These are phyloP conservation scores for Dipodomys spectabilis DNA, from an alignment of 2,113 vertebrate genomes.

Conservation along the genomic window DNA sequence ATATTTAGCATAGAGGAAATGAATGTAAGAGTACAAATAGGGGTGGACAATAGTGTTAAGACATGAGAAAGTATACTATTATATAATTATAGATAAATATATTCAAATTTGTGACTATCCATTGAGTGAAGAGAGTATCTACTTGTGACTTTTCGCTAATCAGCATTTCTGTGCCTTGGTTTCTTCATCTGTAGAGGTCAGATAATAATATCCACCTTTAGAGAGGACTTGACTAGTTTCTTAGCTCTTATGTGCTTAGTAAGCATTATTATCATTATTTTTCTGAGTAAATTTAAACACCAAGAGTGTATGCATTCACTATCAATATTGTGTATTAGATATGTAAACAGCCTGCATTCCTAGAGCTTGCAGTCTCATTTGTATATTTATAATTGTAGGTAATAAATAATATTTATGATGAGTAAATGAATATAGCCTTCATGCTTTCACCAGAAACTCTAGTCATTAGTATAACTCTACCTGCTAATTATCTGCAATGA, in stretches of 20 bases:
- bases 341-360: neutral
- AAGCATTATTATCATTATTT: slow-evolving; percentile 19
- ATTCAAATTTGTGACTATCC: neutral
- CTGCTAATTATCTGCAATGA: slow-evolving; percentile 24
- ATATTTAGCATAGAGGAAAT: slow-evolving; percentile 14
- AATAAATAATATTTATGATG: slow-evolving; percentile 33
- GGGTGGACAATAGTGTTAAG: neutral
- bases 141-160: neutral
- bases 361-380: neutral
- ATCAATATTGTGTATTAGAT: neutral
- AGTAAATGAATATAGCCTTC: neutral
- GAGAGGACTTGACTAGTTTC: slow-evolving; percentile 30
- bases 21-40: neutral
- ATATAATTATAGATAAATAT: slow-evolving; percentile 7
- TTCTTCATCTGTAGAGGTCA: neutral
- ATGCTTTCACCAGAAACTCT: neutral
- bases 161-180: slow-evolving; percentile 25
- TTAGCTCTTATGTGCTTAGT: slow-evolving; percentile 15
- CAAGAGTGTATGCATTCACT: slow-evolving; percentile 6
- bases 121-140: slow-evolving; percentile 18
- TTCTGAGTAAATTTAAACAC: slow-evolving; percentile 36
- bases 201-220: neutral
- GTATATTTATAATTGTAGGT: neutral
- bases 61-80: neutral
- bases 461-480: slow-evolving; percentile 41